These are phyloP conservation scores for Alethe castanea DNA, from an alignment of 2,113 vertebrate species.

Conservation along the genomic window DNA sequence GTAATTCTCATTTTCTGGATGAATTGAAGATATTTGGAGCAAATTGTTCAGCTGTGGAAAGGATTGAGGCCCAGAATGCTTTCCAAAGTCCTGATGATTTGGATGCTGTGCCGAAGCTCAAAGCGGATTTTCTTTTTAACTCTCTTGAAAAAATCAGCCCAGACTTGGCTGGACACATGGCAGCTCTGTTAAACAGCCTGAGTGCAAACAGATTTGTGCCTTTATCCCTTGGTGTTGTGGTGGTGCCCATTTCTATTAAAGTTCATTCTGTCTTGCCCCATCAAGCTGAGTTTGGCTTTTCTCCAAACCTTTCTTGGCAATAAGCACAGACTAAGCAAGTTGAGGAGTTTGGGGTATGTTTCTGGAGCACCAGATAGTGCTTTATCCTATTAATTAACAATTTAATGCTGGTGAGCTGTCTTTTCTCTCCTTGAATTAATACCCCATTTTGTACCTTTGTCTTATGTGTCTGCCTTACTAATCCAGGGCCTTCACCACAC, in stretches of 20 bases:
- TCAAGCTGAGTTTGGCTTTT: background rate
- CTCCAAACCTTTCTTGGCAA: background rate
- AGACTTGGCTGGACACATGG: background rate
- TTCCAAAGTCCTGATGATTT: background rate
- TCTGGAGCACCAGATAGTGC: conserved; percentile 8
- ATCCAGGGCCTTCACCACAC: background rate
- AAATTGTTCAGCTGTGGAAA: background rate
- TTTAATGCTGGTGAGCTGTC: background rate
- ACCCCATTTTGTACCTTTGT: background rate
- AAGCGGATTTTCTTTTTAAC: background rate
- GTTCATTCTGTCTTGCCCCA: conserved; percentile 2
- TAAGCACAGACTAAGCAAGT: background rate
- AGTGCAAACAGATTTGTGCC: background rate
- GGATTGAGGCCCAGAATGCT: background rate
- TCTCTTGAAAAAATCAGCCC: background rate
- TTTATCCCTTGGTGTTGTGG: background rate
- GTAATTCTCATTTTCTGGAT: background rate
- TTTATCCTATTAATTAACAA: conserved; percentile 2
- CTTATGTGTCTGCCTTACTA: background rate
- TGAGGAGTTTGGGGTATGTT: background rate
- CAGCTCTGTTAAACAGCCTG: background rate
- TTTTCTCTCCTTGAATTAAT: conserved; percentile 21
- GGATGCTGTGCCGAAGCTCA: background rate
- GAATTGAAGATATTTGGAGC: background rate
- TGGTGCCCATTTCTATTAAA: background rate